A percentile compares a stretch with the other conserved stretches of the same genome.
phyloP scores from a whole-genome alignment of 37 sponge, comb jelly and placozoan genomes.

The Ianthella basta region DNA sequence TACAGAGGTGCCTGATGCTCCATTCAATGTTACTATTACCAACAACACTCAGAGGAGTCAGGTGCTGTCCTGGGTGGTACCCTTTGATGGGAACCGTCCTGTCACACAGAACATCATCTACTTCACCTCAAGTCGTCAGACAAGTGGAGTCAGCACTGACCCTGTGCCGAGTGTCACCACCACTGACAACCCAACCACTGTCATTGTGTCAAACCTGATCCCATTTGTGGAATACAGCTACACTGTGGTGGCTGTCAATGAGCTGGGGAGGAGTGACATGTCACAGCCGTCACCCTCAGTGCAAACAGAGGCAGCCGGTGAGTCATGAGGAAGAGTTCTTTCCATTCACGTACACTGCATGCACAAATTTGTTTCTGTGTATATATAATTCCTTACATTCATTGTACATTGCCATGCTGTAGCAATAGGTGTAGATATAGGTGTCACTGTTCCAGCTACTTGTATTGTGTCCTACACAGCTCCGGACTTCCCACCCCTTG shows the following conservation, averaged over 20 bases:
- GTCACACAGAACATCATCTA: slow-evolving; percentile 38
- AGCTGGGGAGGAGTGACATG: slow-evolving; percentile 51
- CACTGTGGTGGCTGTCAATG: slow-evolving; percentile 51
- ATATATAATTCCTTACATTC: no score
- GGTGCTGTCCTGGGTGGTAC: slow-evolving; percentile 43
- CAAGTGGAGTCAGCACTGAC: not conserved
- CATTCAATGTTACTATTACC: slow-evolving; percentile 23
- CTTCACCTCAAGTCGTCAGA: not conserved
- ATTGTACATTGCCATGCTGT: no score
- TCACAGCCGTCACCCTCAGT: slow-evolving; percentile 28
- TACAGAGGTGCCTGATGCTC: slow-evolving; percentile 69
- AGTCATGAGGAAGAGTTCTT: no score
- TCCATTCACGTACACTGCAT: no score
- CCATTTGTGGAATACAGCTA: slow-evolving; percentile 65
- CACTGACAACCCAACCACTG: not conserved
- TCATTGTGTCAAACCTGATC: slow-evolving; percentile 23
- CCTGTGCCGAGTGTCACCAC: not conserved
- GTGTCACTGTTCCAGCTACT: no score
- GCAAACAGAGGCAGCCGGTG: slow-evolving; percentile 57
- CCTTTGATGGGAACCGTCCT: slow-evolving; percentile 66
- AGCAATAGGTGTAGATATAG: no score
- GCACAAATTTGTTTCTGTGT: no score
- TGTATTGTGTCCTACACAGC: no score
- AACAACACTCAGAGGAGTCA: slow-evolving; percentile 25
- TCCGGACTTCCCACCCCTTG: no score